These are phyloP conservation scores for Sterrhoptilus dennistouni DNA, from an alignment of 2,113 vertebrate species.

Conservation along the genomic window DNA sequence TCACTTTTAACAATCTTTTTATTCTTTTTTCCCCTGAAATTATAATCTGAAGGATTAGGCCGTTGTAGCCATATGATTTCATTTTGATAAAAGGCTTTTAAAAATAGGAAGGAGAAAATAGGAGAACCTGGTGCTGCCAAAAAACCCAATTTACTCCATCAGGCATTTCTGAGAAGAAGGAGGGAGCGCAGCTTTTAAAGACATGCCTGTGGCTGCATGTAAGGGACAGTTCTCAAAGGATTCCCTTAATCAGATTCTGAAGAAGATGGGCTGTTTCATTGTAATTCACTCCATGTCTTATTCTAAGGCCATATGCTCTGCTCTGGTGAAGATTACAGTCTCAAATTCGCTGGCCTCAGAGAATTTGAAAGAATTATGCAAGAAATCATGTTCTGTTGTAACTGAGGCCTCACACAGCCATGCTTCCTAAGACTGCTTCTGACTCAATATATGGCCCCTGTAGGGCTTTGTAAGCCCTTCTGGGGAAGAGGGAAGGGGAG, in stretches of 20 bases:
- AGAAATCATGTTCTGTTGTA: slow-evolving; percentile 19
- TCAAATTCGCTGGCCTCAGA: background rate
- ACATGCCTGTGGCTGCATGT: background rate
- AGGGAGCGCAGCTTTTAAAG: background rate
- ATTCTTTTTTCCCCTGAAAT: background rate
- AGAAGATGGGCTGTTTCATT: background rate
- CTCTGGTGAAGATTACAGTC: background rate
- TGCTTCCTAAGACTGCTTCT: background rate
- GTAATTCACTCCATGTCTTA: slow-evolving; percentile 2
- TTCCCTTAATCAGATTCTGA: slow-evolving; percentile 17
- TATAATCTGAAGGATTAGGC: background rate
- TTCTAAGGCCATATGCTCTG: slow-evolving; percentile 2
- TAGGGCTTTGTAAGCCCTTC: slow-evolving; percentile 1
- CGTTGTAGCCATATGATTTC: background rate
- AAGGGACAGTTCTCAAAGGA: background rate
- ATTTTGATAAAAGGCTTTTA: background rate
- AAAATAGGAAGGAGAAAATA: background rate
- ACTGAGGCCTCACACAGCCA: background rate
- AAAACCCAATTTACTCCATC: background rate
- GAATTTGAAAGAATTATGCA: slow-evolving; percentile 34
- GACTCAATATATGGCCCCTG: background rate
- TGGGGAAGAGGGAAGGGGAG: background rate
- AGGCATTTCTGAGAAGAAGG: background rate
- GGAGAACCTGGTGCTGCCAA: background rate
- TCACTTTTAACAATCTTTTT: background rate